phyloP scores from a whole-genome alignment of 2,888 invertebrate genomes.

The Pachliopta kotzebuea region DNA sequence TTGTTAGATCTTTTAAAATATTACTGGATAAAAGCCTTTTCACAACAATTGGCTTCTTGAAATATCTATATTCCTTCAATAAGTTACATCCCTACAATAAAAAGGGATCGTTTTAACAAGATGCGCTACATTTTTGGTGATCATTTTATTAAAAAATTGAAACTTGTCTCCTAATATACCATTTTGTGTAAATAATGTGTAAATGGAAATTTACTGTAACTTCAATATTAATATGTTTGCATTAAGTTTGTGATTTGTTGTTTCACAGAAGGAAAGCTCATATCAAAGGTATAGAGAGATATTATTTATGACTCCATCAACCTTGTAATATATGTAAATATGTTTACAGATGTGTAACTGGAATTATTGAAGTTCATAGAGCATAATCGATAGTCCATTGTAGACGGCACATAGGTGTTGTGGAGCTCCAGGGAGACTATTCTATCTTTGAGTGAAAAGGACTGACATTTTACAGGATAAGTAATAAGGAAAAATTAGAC shows the following conservation, averaged over 20 bases:
- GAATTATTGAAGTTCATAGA: slow-evolving; percentile 56
- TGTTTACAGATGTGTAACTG: slow-evolving; percentile 57
- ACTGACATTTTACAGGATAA: slow-evolving; percentile 17
- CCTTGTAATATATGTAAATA: slow-evolving; percentile 79
- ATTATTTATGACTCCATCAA: slow-evolving; percentile 68
- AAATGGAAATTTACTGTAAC: slow-evolving; percentile 20
- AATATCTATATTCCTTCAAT: slow-evolving; percentile 1
- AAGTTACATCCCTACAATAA: background rate
- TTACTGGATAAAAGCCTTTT: background rate
- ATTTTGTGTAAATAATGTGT: slow-evolving; percentile 27
- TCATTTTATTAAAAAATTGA: background rate
- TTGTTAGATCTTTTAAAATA: background rate
- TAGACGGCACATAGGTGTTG: slow-evolving; percentile 46
- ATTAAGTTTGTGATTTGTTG: slow-evolving; percentile 44
- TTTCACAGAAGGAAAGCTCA: slow-evolving; percentile 67
- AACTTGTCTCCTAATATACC: background rate
- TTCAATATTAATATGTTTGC: slow-evolving; percentile 20
- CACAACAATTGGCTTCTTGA: background rate
- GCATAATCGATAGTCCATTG: slow-evolving; percentile 52
- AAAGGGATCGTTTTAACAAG: no score
- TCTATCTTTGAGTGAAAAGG: slow-evolving; percentile 7
- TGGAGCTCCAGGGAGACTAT: slow-evolving; percentile 32
- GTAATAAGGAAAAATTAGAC: slow-evolving; percentile 8
- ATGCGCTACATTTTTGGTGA: background rate
- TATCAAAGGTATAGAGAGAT: slow-evolving; percentile 74